Evolutionary conservation across 2,113 vertebrate species (phyloP).

Genomic region (Lipophrys pholis): DNA sequence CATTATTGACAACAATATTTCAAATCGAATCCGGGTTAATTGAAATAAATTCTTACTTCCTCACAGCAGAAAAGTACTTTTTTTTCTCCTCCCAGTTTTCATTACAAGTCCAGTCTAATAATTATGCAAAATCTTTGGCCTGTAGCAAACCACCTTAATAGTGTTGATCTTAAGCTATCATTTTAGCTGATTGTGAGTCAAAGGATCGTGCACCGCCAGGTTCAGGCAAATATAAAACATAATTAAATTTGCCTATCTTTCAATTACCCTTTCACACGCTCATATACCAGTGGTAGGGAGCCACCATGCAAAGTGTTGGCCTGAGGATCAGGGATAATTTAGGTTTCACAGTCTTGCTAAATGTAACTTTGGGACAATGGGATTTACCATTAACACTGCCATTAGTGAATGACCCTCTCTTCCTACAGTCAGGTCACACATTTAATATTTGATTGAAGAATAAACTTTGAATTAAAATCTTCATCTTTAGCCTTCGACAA

Average conservation of each 20-base stretch:
- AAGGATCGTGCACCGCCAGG: background rate
- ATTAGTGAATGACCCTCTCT: background rate
- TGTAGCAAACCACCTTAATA: background rate
- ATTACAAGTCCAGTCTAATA: background rate
- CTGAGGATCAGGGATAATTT: background rate
- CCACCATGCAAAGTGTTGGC: background rate
- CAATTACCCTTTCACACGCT: background rate
- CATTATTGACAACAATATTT: background rate
- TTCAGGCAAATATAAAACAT: slow-evolving; percentile 1
- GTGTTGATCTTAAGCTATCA: slow-evolving; percentile 1
- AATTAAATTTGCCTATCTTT: background rate
- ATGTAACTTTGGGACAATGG: background rate
- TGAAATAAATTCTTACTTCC: background rate
- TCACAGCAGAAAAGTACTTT: background rate
- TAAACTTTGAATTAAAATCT: too few species aligned
- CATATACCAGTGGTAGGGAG: background rate
- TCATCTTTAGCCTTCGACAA: too few species aligned
- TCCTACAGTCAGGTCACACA: background rate
- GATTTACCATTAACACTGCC: too few species aligned
- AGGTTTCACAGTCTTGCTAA: background rate
- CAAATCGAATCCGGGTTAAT: background rate
- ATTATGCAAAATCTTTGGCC: slow-evolving; percentile 2
- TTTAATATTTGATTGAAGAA: too few species aligned
- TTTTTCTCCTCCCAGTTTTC: background rate
- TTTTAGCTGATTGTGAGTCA: background rate